Evolutionary conservation across 2,797 vertebrate genomes (phyloP).

Genomic region (Lepidocolaptes lacrymiger): DNA sequence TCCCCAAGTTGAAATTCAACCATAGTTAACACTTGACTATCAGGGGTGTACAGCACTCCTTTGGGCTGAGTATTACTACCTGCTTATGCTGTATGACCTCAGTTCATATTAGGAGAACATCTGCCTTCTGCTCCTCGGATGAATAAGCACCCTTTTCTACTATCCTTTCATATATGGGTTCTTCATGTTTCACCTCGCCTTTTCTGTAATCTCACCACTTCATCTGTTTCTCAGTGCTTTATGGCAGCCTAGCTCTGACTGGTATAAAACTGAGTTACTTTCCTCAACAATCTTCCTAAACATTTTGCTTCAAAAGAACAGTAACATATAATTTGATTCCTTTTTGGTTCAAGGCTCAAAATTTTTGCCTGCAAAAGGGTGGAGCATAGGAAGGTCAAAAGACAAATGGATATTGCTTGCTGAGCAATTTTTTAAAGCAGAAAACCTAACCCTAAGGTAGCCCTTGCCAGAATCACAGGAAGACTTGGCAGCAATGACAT

Average conservation of each 20-base stretch:
- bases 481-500: background rate
- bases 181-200: background rate
- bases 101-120: background rate
- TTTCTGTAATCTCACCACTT: background rate
- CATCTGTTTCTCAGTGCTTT: background rate
- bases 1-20: background rate
- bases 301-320: conserved; percentile 1
- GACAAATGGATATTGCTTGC: background rate
- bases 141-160: background rate
- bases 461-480: background rate
- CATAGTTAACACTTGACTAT: background rate
- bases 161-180: background rate
- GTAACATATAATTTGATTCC: conserved; percentile 26
- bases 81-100: background rate
- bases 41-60: background rate
- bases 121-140: background rate
- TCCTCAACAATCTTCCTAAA: background rate
- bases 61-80: background rate
- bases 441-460: background rate
- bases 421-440: background rate
- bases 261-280: background rate
- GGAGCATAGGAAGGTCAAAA: background rate
- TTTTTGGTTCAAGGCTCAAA: background rate
- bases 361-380: background rate
- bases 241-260: background rate